Evolutionary conservation across 2,888 invertebrate species (phyloP).

Genomic region (Lottia gigantea): DNA sequence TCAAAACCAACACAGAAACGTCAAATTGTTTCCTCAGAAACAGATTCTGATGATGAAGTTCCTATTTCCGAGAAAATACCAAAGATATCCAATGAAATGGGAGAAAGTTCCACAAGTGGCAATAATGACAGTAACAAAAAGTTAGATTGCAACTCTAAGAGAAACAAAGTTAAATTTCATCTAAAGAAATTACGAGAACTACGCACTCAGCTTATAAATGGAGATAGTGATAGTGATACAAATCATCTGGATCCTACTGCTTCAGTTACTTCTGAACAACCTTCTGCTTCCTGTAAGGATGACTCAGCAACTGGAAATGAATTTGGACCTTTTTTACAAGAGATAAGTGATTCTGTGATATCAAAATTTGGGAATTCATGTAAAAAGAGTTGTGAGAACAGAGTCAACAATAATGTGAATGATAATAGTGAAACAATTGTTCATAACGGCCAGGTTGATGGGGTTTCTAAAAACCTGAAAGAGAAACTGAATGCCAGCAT

Average conservation of each 20-base stretch:
- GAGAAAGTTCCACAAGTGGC: constrained; percentile 17
- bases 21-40: constrained; percentile 22
- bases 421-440: background rate
- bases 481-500: background rate
- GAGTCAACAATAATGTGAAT: background rate
- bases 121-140: constrained; percentile 13
- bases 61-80: constrained; percentile 12
- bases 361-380: background rate
- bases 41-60: constrained; percentile 23
- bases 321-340: background rate
- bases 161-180: constrained; percentile 26
- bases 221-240: constrained; percentile 34
- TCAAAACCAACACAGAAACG: constrained; percentile 22
- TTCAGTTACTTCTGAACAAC: constrained; percentile 2
- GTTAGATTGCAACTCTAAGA: constrained; percentile 11
- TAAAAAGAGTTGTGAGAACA: background rate
- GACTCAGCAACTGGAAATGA: background rate
- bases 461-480: background rate
- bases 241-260: background rate
- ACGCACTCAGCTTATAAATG: constrained; percentile 40
- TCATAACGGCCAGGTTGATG: background rate
- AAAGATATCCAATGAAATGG: constrained; percentile 16
- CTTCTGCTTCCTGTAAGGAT: background rate
- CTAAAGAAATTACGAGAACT: constrained; percentile 45
- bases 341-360: constrained; percentile 1